These are phyloP conservation scores for Distichodus sexfasciatus DNA, from an alignment of 2,797 vertebrate genomes.

Conservation along the genomic window DNA sequence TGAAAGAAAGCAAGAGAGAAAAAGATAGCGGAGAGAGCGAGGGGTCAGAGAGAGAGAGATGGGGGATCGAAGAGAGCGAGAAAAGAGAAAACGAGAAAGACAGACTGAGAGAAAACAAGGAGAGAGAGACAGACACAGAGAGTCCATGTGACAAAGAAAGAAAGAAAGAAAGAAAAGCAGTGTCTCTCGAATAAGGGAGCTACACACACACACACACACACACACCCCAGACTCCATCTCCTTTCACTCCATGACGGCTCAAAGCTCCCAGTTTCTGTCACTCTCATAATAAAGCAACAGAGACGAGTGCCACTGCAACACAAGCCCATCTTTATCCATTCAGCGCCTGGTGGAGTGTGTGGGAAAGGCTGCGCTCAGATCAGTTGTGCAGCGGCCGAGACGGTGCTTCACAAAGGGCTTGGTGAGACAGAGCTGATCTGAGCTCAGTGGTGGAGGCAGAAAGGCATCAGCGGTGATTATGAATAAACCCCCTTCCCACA, in stretches of 20 bases:
- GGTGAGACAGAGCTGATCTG: neutral
- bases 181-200: neutral
- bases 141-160: neutral
- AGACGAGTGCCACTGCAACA: conserved; percentile 17
- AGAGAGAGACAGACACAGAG: neutral
- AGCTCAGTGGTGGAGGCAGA: neutral
- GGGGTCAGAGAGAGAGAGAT: too few species aligned
- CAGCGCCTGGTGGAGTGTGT: conserved; percentile 33
- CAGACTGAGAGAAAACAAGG: too few species aligned
- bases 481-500: too few species aligned
- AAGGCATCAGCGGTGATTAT: neutral
- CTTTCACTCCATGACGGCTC: neutral
- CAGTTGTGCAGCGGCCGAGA: conserved; percentile 3
- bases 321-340: conserved; percentile 26
- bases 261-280: conserved; percentile 15
- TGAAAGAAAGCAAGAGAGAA: too few species aligned
- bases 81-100: neutral
- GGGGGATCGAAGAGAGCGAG: neutral
- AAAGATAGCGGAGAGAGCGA: too few species aligned
- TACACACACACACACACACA: too few species aligned
- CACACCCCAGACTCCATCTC: neutral
- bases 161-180: too few species aligned
- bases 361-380: neutral
- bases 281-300: conserved; percentile 21
- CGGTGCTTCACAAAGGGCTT: neutral